Evolutionary conservation across 2,113 vertebrate species (phyloP), one percentile per base, ranked within the genome.

Genomic region (Phyllostomus discolor): DNA sequence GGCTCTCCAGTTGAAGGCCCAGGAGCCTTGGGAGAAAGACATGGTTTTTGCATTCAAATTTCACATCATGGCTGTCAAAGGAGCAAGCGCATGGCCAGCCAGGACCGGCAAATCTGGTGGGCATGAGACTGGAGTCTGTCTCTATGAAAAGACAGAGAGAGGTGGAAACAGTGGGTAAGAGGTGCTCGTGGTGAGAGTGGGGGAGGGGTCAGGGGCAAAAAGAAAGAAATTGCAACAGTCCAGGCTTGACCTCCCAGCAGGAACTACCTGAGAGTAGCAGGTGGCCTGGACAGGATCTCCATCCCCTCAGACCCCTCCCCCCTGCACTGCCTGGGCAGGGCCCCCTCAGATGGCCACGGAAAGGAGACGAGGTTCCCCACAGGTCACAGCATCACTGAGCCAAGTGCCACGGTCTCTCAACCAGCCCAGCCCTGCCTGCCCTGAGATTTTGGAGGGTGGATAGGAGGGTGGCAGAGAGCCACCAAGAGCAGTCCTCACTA

Each of bases 161-260:
- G 43, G 24, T 19, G 33, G 43, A 24, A 26, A 38, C 67, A 12
- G 10, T 0, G 4, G 10, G 8, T 24, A 72, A 69, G 28, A 41
- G 35, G 19, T 1, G 7, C 1, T 1, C 16, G 0, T 4, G 22
- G 2, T 4, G 73, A 54, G 22, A 26, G 9, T 1, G 10, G 48
- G 12, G 62, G 5, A 33, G 24, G n/a, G 19, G 15, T 33, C 50
- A 46, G 35, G 64, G 31, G 52, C 19, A 28, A 35, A 76, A 24
- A 15, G 33, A 4, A 33, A 4, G 41, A 35, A 11, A 33, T 2
- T 1, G 22, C 0, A 1, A 41, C 11, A 10, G 7, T 20, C 4
- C 73, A 1, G 41, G 54, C 24, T 22, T 31, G 54, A 59, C n/a
- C 12, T 22, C 38, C 43, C 19, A 41, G 66, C 1, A 62, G 66